Base-by-base conservation (phyloP, 2,888 invertebrate genomes). In the Eubasilissa splendida region DNA sequence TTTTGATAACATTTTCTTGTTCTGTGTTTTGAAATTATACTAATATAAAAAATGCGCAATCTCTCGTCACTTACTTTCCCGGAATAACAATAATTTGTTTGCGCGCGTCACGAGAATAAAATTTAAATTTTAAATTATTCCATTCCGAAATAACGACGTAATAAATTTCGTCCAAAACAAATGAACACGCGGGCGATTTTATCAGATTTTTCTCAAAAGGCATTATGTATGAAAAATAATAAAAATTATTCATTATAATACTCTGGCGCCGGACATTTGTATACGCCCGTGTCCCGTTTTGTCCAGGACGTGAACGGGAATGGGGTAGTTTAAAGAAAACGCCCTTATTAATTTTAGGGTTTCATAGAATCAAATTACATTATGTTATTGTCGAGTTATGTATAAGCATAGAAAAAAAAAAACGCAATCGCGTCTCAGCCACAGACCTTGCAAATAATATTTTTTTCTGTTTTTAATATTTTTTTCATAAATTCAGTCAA, bases 211-310 rank as follows among this genome's bases (percentile, higher is more conserved):
- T 73, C 71, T 33, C 56, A 14, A 73, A 56, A 56, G 71, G 71
- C 71, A 73, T 73, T 31, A 22, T 33, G 56, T 73, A 73, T 73
- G 71, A 73, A 56, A 73, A 73, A 73, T 9, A 73, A 73, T 73
- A 73, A 73, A 73, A 73, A 73, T 58, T 73, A 73, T 73, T 73
- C 71, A 73, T 73, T 73, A 56, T 73, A 54, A 73, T 73, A 58
- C 56, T 54, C 31, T 56, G 54, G 54, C 71, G 8, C 31, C 14
- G 31, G 71, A 71, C 31, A 56, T 71, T 71, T 31, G 7, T 71
- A 71, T 71, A 56, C 58, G 58, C 58, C 33, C 11, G 11, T 2
- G 33, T 33, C 31, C 65, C 9, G 31, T 73, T 73, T 31, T 42
- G 33, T 56, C 11, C 56, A 9, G 58, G 54, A 53, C 22, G 22